Evolutionary conservation across 2,888 invertebrate genomes (phyloP).

Genomic region (Melitaea athalia): DNA sequence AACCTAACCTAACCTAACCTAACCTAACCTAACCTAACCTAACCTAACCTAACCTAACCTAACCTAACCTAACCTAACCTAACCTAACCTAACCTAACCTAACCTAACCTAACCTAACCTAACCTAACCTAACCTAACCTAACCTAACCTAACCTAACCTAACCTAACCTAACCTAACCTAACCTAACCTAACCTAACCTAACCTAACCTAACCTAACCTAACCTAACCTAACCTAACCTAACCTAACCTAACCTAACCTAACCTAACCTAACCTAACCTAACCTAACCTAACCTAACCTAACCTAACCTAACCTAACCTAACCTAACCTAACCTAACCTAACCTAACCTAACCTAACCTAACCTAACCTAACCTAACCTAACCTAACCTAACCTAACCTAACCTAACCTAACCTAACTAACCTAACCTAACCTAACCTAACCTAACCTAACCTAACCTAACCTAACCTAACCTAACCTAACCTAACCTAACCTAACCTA

Average conservation of each 20-base stretch:
- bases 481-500: conserved; percentile 40
- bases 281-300: conserved; percentile 41
- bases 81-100: conserved; percentile 39
- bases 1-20: conserved; percentile 43
- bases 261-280: conserved; percentile 40
- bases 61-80: conserved; percentile 38
- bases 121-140: conserved; percentile 42
- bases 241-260: conserved; percentile 40
- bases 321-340: conserved; percentile 43
- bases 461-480: conserved; percentile 37
- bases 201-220: conserved; percentile 40
- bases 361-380: conserved; percentile 41
- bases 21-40: too few relatives aligned
- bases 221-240: conserved; percentile 42
- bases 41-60: conserved; percentile 38
- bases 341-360: conserved; percentile 40
- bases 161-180: conserved; percentile 41
- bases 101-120: conserved; percentile 38
- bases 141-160: conserved; percentile 43
- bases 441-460: conserved; percentile 40
- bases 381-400: conserved; percentile 36
- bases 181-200: conserved; percentile 42
- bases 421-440: conserved; percentile 22
- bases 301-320: conserved; percentile 38
- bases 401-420: conserved; percentile 29